Conservation (phyloP, 1,140 invertebrate species). For the Aphis gossypii region DNA sequence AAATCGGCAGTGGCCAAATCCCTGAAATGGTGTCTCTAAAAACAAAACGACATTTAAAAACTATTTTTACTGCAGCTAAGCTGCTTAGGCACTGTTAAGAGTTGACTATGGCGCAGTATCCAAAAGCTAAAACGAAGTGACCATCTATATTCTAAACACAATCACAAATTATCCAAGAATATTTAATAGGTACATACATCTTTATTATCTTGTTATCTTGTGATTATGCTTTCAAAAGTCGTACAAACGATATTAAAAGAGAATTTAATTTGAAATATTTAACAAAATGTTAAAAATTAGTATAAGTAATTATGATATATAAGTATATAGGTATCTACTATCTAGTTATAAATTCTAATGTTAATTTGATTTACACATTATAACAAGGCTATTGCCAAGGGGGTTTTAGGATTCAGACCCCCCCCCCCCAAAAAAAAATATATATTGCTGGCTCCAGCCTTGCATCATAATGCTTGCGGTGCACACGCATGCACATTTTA, state of each 20-base stretch:
- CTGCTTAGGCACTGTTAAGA: background rate
- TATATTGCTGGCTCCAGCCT: too few relatives aligned
- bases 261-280: background rate
- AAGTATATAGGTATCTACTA: too few relatives aligned
- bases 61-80: background rate
- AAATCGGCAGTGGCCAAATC: slow-evolving; percentile 44
- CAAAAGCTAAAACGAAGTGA: background rate
- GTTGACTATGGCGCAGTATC: background rate
- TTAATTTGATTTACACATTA: background rate
- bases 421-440: too few relatives aligned
- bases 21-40: slow-evolving; percentile 40
- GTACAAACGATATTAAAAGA: background rate
- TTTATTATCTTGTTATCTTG: background rate
- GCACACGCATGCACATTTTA: background rate
- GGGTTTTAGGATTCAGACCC: too few relatives aligned
- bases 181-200: background rate
- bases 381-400: too few relatives aligned
- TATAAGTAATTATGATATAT: too few relatives aligned
- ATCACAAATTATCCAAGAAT: background rate
- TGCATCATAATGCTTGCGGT: too few relatives aligned
- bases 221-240: background rate
- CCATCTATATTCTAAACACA: background rate
- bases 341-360: background rate
- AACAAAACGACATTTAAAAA: background rate
- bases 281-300: background rate